Percentiles rank a stretch among this genome's conserved stretches.
phyloP scores from a whole-genome alignment of 2,113 vertebrate species.

The Eupsittula cactorum region DNA sequence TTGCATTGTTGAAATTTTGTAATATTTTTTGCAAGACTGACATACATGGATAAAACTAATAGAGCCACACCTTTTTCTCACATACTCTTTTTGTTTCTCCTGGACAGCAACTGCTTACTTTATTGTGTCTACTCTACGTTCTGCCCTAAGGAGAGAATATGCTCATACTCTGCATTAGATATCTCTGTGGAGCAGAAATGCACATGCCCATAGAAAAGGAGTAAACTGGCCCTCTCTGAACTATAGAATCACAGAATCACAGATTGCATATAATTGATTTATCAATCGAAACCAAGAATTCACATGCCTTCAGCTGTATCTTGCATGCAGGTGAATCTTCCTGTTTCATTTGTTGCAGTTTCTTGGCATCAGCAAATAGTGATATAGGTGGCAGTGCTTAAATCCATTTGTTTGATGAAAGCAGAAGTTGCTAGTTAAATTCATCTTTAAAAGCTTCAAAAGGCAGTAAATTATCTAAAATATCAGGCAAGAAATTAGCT shows the following conservation, averaged over 20 bases:
- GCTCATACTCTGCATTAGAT: background rate
- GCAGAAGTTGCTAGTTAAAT: conserved; percentile 37
- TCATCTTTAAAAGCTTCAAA: conserved; percentile 50
- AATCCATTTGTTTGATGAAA: conserved; percentile 46
- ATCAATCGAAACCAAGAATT: conserved; percentile 45
- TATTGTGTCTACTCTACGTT: background rate
- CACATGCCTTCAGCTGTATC: conserved; percentile 32
- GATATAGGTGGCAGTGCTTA: conserved; percentile 60
- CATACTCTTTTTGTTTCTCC: conserved; percentile 8
- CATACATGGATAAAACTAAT: background rate
- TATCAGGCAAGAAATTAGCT: background rate
- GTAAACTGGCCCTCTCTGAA: background rate
- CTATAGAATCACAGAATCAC: background rate
- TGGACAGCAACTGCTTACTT: background rate
- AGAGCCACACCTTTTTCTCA: background rate
- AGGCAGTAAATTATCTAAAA: conserved; percentile 7
- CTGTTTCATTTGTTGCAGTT: conserved; percentile 30
- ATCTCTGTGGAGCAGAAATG: background rate
- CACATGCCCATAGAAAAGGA: background rate
- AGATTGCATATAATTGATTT: conserved; percentile 8
- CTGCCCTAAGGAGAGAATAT: background rate
- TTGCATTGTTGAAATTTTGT: conserved; percentile 8
- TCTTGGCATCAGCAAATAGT: conserved; percentile 49
- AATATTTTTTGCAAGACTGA: conserved; percentile 36
- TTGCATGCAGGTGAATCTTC: conserved; percentile 55